These are phyloP conservation scores for Anguilla marmorata DNA, from an alignment of 2,797 vertebrate species.

Conservation along the genomic window DNA sequence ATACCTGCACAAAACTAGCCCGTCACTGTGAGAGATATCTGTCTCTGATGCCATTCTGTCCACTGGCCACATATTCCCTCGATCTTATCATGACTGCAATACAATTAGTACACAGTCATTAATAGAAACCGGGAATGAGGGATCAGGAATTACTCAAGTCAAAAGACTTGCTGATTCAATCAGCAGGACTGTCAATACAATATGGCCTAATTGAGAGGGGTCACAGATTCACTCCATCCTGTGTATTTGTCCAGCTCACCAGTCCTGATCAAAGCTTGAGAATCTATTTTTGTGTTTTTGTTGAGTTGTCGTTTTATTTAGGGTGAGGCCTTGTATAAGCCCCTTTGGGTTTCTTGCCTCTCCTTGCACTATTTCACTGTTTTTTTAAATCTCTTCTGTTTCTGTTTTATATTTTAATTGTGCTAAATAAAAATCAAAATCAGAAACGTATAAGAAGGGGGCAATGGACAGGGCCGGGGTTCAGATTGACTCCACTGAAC, in stretches of 20 bases:
- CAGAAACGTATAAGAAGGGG: too few relatives aligned
- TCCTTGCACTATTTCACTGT: too few relatives aligned
- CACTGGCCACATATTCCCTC: neutral
- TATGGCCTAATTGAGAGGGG: neutral
- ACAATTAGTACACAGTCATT: neutral
- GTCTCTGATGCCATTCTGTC: neutral
- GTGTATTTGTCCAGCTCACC: neutral
- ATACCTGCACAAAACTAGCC: neutral
- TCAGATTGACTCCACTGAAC: neutral
- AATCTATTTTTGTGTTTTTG: too few relatives aligned
- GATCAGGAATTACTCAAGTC: neutral
- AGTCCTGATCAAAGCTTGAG: neutral
- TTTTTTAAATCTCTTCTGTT: too few relatives aligned
- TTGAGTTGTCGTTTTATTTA: too few relatives aligned
- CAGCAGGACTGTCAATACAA: neutral
- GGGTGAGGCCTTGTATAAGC: too few relatives aligned
- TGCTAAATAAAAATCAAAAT: too few relatives aligned
- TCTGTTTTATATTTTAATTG: too few relatives aligned
- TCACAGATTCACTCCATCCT: neutral
- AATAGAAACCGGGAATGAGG: neutral
- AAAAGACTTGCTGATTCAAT: neutral
- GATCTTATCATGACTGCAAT: neutral
- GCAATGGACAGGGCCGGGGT: too few relatives aligned
- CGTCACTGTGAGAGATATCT: neutral
- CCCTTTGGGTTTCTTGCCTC: too few relatives aligned